phyloP scores from a whole-genome alignment of 1,140 invertebrate genomes.

The Platyscapa corneri region DNA sequence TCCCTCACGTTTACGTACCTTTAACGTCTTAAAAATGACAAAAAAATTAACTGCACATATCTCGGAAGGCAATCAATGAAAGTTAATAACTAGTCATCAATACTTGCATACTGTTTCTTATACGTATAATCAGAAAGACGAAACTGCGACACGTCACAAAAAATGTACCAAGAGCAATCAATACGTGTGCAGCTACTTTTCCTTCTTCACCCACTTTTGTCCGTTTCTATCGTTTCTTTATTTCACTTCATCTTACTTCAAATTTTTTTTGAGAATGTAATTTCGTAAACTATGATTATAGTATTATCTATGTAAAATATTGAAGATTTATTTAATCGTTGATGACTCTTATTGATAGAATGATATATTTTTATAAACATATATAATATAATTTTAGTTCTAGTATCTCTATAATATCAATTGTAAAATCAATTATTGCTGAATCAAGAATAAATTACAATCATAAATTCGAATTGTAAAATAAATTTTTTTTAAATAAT shows the following conservation, averaged over 20 bases:
- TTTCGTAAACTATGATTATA: not conserved
- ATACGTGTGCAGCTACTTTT: not conserved
- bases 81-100: not conserved
- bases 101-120: not conserved
- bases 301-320: not conserved
- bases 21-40: not conserved
- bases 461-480: no score
- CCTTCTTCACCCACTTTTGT: not conserved
- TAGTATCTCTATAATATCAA: no score
- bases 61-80: conserved; percentile 22
- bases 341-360: no score
- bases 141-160: not conserved
- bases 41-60: not conserved
- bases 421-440: no score
- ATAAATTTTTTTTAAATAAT: no score
- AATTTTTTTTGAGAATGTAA: not conserved
- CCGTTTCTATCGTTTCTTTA: not conserved
- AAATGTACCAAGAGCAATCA: not conserved
- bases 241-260: not conserved
- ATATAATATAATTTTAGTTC: no score
- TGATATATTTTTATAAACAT: no score
- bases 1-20: not conserved
- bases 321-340: no score
- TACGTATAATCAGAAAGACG: not conserved
- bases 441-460: no score